Base-by-base conservation (phyloP, 2,797 vertebrate species). In the Vireo griseus region DNA sequence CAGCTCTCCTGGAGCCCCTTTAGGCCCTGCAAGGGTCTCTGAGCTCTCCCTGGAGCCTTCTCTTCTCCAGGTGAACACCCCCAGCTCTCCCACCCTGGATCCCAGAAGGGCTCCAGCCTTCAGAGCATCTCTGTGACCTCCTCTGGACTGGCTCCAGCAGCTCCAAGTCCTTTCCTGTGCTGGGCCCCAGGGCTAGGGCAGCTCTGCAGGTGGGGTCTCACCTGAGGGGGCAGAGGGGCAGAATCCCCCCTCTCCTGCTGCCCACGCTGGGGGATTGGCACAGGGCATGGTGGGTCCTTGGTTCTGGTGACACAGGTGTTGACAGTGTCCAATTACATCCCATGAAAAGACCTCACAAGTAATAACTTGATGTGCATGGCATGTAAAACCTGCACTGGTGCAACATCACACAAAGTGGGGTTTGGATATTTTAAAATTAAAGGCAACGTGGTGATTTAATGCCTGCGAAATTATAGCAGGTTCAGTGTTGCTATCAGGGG, bases 351-450 rank as follows among this genome's bases (percentile, higher is more conserved):
- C 25, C 39, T 6, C 47, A 14, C 17, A 26, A 42, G 15, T 5
- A 2, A 52, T 37, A n/a, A 52, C 6, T 1, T 0, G 21, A 4
- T 19, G 25, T 35, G 33, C 37, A 74, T 77, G 47, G n/a, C 57
- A 0, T 71, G 9, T 21, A 6, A 87, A 55, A 40, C 15, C 61
- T 45, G 40, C 40, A 0, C 25, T 17, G 40, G 13, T 12, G 33
- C 59, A 6, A 3, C 63, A 9, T 17, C 2, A 1, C 42, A 4
- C 2, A 0, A 10, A 31, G 24, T 15, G 44, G 0, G 1, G 8
- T 35, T 51, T 74, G 66, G 28, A 0, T 28, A 6, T 42, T 73
- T 67, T 47, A 8, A 15, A 5, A 59, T 89, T n/a, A 16, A 63
- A 91, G 83, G 75, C 51, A 17, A 3, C 2, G 37, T 10, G 37